These are phyloP conservation scores for Phlogophora meticulosa DNA, from an alignment of 2,888 invertebrate species.

Conservation along the genomic window DNA sequence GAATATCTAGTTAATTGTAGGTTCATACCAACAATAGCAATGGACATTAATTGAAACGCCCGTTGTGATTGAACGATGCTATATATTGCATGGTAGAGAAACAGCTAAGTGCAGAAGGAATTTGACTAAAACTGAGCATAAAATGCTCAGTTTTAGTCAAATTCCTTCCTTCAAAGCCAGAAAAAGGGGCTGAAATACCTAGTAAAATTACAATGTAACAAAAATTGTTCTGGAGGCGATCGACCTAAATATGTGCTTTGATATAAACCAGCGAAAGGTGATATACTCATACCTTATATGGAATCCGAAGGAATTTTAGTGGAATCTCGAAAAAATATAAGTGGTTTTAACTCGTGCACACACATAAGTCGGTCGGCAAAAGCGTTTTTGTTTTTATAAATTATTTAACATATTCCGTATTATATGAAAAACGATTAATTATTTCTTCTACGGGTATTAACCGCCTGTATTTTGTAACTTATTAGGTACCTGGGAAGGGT, in stretches of 20 bases:
- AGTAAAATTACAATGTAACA: background rate
- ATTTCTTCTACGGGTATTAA: background rate
- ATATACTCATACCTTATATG: no score
- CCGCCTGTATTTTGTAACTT: background rate
- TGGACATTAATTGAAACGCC: constrained; percentile 61
- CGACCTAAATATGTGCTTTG: background rate
- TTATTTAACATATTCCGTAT: background rate
- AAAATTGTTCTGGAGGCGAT: background rate
- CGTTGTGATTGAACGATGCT: constrained; percentile 53
- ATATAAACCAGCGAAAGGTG: background rate
- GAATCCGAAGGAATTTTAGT: background rate
- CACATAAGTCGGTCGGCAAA: no score
- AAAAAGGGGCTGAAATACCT: background rate
- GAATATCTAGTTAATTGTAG: constrained; percentile 59
- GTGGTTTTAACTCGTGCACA: background rate
- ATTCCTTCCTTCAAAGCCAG: no score
- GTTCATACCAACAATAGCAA: constrained; percentile 44
- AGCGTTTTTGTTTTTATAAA: no score
- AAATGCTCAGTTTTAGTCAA: no score
- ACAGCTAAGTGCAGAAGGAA: constrained; percentile 9
- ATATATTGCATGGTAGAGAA: constrained; percentile 14
- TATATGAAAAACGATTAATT: background rate
- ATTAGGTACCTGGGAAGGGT: background rate
- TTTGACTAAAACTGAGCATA: constrained; percentile 9
- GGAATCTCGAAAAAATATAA: background rate